A percentile compares a stretch with the other conserved stretches of the same genome.
Evolutionary conservation across 2,888 invertebrate species (phyloP).

Genomic region (Leucania comma): DNA sequence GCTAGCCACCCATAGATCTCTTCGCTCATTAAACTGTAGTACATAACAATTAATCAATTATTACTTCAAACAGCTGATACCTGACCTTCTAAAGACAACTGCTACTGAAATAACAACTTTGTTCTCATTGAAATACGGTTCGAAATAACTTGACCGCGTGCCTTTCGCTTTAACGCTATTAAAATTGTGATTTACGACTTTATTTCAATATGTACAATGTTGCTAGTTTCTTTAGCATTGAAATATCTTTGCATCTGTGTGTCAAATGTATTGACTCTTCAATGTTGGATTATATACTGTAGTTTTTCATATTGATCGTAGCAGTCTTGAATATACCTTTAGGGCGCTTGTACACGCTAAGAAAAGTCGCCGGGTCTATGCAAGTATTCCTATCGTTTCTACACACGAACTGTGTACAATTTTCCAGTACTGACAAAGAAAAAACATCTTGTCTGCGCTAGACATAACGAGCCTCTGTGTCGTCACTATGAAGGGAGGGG

Average conservation of each 20-base stretch:
- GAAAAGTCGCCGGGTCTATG: too few species aligned
- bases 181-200: neutral
- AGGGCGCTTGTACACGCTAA: too few species aligned
- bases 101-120: conserved; percentile 2
- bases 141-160: neutral
- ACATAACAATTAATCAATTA: conserved; percentile 2
- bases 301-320: conserved; percentile 29
- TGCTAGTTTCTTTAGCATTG: conserved; percentile 8
- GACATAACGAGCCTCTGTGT: too few species aligned
- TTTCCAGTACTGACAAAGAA: too few species aligned
- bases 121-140: neutral
- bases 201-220: neutral
- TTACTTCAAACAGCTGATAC: neutral
- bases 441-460: too few species aligned
- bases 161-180: neutral
- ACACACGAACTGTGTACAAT: too few species aligned
- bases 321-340: conserved; percentile 1
- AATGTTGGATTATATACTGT: neutral
- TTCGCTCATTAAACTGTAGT: conserved; percentile 33
- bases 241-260: neutral
- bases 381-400: too few species aligned
- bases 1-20: conserved; percentile 40
- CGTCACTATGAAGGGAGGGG: too few species aligned
- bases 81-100: neutral
- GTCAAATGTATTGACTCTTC: neutral